phyloP scores from a whole-genome alignment of 2,888 invertebrate species.

The Oxytorus armatus region DNA sequence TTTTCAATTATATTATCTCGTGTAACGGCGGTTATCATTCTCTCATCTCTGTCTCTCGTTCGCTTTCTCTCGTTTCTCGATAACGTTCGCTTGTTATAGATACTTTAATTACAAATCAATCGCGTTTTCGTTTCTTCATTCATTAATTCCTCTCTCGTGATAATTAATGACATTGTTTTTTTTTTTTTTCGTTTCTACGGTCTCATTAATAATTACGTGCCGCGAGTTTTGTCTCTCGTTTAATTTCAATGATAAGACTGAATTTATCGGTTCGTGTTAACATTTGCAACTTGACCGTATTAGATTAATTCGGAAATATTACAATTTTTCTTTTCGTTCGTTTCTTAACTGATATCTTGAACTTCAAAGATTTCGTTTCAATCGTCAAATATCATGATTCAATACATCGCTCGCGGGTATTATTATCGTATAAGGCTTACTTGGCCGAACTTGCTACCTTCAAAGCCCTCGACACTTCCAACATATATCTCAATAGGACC shows the following conservation, averaged over 20 bases:
- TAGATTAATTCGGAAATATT: constrained; percentile 19
- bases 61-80: constrained; percentile 38
- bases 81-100: constrained; percentile 38
- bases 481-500: constrained; percentile 43
- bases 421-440: constrained; percentile 58
- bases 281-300: constrained; percentile 7
- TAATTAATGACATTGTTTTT: constrained; percentile 51
- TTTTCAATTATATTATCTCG: constrained; percentile 79
- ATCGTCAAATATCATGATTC: constrained; percentile 39
- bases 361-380: constrained; percentile 12
- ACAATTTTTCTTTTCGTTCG: not conserved
- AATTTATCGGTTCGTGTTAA: constrained; percentile 6
- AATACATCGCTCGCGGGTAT: constrained; percentile 39
- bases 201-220: constrained; percentile 13
- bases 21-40: constrained; percentile 75
- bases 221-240: constrained; percentile 45
- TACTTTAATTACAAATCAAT: constrained; percentile 70
- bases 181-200: constrained; percentile 3
- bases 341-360: not conserved
- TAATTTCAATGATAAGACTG: constrained; percentile 47
- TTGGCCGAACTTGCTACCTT: constrained; percentile 48
- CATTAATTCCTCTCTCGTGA: constrained; percentile 41
- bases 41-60: constrained; percentile 67
- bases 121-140: constrained; percentile 67
- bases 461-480: constrained; percentile 43